Evolutionary conservation across 2,888 invertebrate species (phyloP), one percentile per base, ranked within the genome.

Genomic region (Tiliacea aurago): DNA sequence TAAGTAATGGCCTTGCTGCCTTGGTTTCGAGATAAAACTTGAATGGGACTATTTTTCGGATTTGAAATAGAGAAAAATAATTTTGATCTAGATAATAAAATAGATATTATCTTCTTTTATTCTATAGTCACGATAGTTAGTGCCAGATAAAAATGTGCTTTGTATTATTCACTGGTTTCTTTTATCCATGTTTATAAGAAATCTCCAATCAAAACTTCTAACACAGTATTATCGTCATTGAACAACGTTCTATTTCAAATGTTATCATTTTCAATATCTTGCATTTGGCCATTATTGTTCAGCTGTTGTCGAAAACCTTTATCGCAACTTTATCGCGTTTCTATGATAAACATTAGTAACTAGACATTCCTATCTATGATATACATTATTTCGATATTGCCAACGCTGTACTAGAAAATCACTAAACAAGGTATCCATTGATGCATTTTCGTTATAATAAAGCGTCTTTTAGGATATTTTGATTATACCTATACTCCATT

Each of bases 271-370:
- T 64, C 45, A 56, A 75, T 76, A 76, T 77, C 83, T 75, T 78
- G 79, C 80, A 76, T 84, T 86, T 68, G 70, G 74, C 70, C 67
- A 78, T 73, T 81, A 73, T 69, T 28, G 70, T 70, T 70, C 61
- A 72, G 63, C 58, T 64, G 59, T 77, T 68, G 69, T 78, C 73
- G 74, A 78, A 78, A 74, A 75, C 65, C 3, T 78, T 86, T 88
- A 87, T 86, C 84, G 73, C 68, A 49, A 47, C 83, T 70, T 86
- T 89, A 89, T 90, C 89, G 69, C 82, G 81, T 83, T 76, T 78
- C 86, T 88, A 86, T 81, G 89, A 89, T 88, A 89, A 83, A 66
- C 70, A 70, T 55, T 74, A 63, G 76, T 83, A 45, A 71, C 78
- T 78, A 80, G 78, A 73, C 18, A 83, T 86, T 84, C 81, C 69